Conservation (phyloP, 2,113 vertebrate genomes). For the Chunga burmeisteri region DNA sequence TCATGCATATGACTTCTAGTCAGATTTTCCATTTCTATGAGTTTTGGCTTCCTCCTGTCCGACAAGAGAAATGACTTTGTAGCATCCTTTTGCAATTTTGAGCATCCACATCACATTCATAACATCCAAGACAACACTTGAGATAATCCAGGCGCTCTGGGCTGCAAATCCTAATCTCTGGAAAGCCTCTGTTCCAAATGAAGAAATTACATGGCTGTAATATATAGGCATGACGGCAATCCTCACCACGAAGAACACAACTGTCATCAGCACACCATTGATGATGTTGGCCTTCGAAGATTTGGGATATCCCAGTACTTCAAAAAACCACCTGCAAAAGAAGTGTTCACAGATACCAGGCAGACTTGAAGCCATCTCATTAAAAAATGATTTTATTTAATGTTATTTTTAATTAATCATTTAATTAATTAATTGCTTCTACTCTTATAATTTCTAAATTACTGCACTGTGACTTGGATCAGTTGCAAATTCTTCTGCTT, state of each 20-base stretch:
- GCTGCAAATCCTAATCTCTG: slow-evolving; percentile 79
- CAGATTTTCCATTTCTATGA: slow-evolving; percentile 89
- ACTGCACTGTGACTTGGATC: not conserved
- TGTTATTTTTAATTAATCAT: not conserved
- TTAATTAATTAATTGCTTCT: not conserved
- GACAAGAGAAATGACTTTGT: slow-evolving; percentile 84
- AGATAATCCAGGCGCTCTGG: slow-evolving; percentile 87
- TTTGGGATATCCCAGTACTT: slow-evolving; percentile 91
- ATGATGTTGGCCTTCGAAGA: slow-evolving; percentile 89
- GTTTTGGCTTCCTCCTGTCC: slow-evolving; percentile 67
- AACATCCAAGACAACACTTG: slow-evolving; percentile 89
- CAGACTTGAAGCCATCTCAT: not conserved
- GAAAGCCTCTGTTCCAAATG: slow-evolving; percentile 90
- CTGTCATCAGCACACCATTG: slow-evolving; percentile 93
- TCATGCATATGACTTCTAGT: slow-evolving; percentile 68
- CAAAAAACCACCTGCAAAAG: slow-evolving; percentile 97
- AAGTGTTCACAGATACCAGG: slow-evolving; percentile 21
- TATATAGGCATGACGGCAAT: slow-evolving; percentile 90
- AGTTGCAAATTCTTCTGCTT: not conserved
- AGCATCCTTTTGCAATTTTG: slow-evolving; percentile 92
- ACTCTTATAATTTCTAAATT: not conserved
- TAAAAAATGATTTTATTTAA: not conserved
- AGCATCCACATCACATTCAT: slow-evolving; percentile 99
- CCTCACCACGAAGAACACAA: slow-evolving; percentile 91
- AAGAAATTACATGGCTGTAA: slow-evolving; percentile 81